Evolutionary conservation across 2,797 vertebrate genomes (phyloP).

Genomic region (Sparidentex hasta): DNA sequence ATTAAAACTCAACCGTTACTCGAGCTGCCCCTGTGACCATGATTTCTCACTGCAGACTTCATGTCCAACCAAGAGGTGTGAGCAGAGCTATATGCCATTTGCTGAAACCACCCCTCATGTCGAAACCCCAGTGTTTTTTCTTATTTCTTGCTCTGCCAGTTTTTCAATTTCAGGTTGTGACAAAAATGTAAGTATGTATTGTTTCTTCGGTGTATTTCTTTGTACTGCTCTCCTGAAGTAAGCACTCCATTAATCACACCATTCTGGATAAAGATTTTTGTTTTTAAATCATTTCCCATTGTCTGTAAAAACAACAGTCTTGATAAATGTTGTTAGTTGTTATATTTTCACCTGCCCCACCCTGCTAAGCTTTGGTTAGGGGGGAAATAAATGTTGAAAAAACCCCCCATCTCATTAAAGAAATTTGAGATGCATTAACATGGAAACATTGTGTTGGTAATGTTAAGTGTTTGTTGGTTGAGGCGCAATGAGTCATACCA

Average conservation of each 20-base stretch:
- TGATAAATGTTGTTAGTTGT: not conserved
- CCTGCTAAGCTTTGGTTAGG: not conserved
- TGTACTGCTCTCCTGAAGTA: not conserved
- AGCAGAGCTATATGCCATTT: constrained; percentile 18
- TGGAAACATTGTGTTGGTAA: constrained; percentile 10
- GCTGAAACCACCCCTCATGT: not conserved
- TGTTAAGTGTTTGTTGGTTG: constrained; percentile 6
- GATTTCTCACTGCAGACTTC: constrained; percentile 24
- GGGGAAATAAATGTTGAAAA: not conserved
- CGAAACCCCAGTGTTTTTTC: not conserved
- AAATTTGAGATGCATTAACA: not conserved
- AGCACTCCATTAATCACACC: constrained; percentile 24
- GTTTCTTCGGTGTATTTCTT: not conserved
- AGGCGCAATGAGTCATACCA: constrained; percentile 48
- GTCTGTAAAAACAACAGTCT: not conserved
- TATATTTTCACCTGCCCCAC: constrained; percentile 19
- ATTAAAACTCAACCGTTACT: too few relatives aligned
- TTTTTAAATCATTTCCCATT: not conserved
- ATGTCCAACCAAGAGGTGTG: constrained; percentile 31
- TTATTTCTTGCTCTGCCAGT: constrained; percentile 22
- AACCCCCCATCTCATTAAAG: not conserved
- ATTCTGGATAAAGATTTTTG: constrained; percentile 14
- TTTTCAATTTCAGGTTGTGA: constrained; percentile 10
- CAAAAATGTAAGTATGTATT: not conserved
- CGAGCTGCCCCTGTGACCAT: not conserved